These are phyloP conservation scores for Takifugu flavidus DNA, from an alignment of 2,113 vertebrate genomes.

Conservation along the genomic window DNA sequence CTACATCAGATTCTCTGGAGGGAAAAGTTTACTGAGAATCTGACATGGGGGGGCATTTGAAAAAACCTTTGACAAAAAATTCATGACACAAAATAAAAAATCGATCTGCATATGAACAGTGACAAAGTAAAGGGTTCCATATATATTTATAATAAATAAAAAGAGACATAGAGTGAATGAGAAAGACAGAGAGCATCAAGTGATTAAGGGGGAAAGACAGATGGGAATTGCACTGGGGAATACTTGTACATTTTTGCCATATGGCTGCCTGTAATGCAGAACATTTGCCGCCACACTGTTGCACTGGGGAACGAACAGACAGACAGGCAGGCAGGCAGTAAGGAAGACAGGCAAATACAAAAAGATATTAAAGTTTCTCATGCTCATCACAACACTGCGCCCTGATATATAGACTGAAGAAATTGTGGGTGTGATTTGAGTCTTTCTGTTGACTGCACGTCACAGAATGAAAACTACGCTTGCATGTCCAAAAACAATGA, in stretches of 20 bases:
- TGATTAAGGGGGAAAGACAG: slow-evolving; percentile 28
- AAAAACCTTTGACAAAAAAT: neutral
- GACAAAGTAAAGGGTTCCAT: too few relatives aligned
- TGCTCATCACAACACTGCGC: slow-evolving; percentile 10
- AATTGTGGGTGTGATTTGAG: slow-evolving; percentile 1
- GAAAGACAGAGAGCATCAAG: slow-evolving; percentile 32
- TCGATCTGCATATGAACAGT: too few relatives aligned
- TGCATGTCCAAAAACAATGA: neutral
- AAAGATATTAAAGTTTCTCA: slow-evolving; percentile 24
- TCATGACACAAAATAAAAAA: too few relatives aligned
- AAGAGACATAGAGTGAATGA: too few relatives aligned
- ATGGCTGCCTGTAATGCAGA: slow-evolving; percentile 60
- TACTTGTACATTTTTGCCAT: slow-evolving; percentile 59
- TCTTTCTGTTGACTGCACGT: neutral
- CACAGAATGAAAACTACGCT: slow-evolving; percentile 1
- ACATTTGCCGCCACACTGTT: slow-evolving; percentile 42
- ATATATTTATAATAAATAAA: too few relatives aligned
- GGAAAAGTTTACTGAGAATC: slow-evolving; percentile 5
- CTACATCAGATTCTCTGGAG: slow-evolving; percentile 28
- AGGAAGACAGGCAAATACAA: slow-evolving; percentile 31
- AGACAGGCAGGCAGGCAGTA: neutral
- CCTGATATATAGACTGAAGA: slow-evolving; percentile 17
- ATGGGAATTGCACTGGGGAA: slow-evolving; percentile 55
- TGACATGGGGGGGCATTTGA: too few relatives aligned
- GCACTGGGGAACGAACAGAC: slow-evolving; percentile 33